phyloP scores from a whole-genome alignment of 2,797 vertebrate species.

The Micropoecilia bifurca region DNA sequence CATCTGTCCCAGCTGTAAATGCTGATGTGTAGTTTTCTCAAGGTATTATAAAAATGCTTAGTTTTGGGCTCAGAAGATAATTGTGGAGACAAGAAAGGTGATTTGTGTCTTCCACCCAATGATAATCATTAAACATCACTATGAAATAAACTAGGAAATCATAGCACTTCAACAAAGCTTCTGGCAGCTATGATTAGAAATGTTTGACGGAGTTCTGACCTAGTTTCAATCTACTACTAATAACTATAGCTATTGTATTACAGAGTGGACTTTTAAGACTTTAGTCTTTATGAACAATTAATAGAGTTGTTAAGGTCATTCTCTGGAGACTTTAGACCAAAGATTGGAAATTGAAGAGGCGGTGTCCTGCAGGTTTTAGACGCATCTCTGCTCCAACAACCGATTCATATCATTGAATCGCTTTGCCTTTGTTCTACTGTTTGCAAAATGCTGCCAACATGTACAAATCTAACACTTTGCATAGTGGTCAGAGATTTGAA shows the following conservation, averaged over 20 bases:
- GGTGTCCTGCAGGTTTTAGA: too few species aligned
- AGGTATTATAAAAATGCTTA: not conserved
- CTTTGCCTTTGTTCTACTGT: not conserved
- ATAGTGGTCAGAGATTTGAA: not conserved
- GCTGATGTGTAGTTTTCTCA: not conserved
- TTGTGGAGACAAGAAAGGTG: not conserved
- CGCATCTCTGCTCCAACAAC: too few species aligned
- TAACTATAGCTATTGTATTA: not conserved
- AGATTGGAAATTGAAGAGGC: too few species aligned
- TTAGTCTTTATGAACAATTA: not conserved
- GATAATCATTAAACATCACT: not conserved
- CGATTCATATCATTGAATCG: too few species aligned
- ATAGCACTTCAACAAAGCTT: not conserved
- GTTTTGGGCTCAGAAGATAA: not conserved
- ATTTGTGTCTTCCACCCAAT: not conserved
- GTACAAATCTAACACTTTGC: not conserved
- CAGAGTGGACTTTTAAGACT: not conserved
- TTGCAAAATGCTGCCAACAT: not conserved
- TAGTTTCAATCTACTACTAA: not conserved
- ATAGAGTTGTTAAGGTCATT: not conserved
- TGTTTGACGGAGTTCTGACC: not conserved
- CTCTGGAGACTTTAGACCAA: too few species aligned
- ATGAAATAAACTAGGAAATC: not conserved
- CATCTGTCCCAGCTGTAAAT: not conserved
- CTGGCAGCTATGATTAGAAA: not conserved